Conservation (phyloP, 2,888 invertebrate species). For the Chrysolina haemoptera region DNA sequence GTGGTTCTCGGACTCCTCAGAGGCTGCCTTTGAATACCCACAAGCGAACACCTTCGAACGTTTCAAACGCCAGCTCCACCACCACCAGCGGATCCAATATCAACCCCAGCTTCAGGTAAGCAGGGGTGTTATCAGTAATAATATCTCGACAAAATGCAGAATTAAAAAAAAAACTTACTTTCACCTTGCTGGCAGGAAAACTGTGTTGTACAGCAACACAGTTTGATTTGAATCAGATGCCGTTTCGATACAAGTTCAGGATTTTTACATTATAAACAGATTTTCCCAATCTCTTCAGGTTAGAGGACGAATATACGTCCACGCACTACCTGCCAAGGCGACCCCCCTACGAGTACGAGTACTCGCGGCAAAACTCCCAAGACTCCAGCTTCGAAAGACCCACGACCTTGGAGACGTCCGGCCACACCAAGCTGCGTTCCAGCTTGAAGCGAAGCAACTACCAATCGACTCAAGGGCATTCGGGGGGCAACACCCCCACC, state of each 20-base stretch:
- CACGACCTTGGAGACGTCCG: conserved; percentile 76
- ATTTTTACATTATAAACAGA: too few relatives aligned
- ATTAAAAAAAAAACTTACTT: too few relatives aligned
- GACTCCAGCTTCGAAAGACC: conserved; percentile 74
- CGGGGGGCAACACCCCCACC: conserved; percentile 81
- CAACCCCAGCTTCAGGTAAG: conserved; percentile 77
- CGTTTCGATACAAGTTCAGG: too few relatives aligned
- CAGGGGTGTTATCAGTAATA: too few relatives aligned
- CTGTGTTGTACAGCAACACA: too few relatives aligned
- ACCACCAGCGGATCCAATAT: conserved; percentile 74
- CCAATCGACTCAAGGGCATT: conserved; percentile 68
- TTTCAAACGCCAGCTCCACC: conserved; percentile 76
- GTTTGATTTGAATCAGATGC: too few relatives aligned
- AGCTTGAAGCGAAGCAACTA: conserved; percentile 83
- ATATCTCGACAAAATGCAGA: too few relatives aligned
- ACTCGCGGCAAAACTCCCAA: conserved; percentile 71
- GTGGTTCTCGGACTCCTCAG: conserved; percentile 68
- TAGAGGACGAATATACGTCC: conserved; percentile 75
- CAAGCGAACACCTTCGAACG: conserved; percentile 84
- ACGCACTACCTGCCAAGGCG: conserved; percentile 69
- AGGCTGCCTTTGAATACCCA: conserved; percentile 73
- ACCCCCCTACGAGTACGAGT: conserved; percentile 65
- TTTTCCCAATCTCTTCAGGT: too few relatives aligned
- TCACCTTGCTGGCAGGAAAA: too few relatives aligned
- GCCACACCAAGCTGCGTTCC: conserved; percentile 80